These are phyloP conservation scores for Crossaster papposus DNA, from an alignment of 53 echinoderm and acorn worm species.

Conservation along the genomic window DNA sequence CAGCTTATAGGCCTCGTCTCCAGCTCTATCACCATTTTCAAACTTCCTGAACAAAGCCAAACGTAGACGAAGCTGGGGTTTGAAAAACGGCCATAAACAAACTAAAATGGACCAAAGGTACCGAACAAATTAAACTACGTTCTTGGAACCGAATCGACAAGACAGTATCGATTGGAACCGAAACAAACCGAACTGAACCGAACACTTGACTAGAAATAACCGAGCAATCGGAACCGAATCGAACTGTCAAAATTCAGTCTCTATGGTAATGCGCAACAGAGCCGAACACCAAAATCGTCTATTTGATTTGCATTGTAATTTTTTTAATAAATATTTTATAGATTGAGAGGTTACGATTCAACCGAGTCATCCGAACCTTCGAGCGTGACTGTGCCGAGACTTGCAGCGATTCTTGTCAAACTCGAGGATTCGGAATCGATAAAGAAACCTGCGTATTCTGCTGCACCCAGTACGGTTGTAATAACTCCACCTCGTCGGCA, in stretches of 20 bases:
- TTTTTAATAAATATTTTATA: neutral
- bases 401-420: slow-evolving; percentile 5
- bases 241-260: too few species aligned
- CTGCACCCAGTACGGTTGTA: slow-evolving; percentile 55
- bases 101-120: neutral
- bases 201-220: neutral
- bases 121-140: neutral
- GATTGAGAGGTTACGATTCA: slow-evolving; percentile 42
- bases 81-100: too few species aligned
- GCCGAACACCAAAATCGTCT: neutral
- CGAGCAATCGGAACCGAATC: too few species aligned
- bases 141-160: neutral
- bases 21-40: too few species aligned
- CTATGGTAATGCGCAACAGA: too few species aligned
- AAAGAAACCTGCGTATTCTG: slow-evolving; percentile 50
- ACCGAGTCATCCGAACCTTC: slow-evolving; percentile 47
- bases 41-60: too few species aligned
- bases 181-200: neutral
- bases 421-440: slow-evolving; percentile 53
- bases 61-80: too few species aligned
- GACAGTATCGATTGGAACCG: neutral
- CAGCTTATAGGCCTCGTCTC: too few species aligned
- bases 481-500: neutral
- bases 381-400: slow-evolving; percentile 51
- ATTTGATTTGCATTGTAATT: neutral